phyloP scores from a whole-genome alignment of 2,888 invertebrate species.

The Andricus quercusramuli region DNA sequence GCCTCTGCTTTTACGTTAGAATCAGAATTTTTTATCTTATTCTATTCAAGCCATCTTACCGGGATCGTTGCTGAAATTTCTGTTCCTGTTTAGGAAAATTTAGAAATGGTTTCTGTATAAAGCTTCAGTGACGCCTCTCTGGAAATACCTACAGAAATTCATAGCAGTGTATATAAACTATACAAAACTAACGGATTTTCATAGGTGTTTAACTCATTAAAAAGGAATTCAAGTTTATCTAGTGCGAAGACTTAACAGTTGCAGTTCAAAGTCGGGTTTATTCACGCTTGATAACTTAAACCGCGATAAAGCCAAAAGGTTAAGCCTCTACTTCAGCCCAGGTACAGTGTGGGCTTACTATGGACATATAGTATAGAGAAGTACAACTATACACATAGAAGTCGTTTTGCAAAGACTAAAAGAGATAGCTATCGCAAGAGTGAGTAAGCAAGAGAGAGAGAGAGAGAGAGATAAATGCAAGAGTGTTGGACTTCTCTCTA shows the following conservation, averaged over 20 bases:
- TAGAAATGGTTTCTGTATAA: too few relatives aligned
- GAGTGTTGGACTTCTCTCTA: conserved; percentile 1
- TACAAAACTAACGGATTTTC: neutral
- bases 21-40: too few relatives aligned
- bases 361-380: neutral
- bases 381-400: neutral
- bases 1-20: too few relatives aligned
- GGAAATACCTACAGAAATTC: too few relatives aligned
- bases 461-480: neutral
- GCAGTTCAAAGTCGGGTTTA: conserved; percentile 19
- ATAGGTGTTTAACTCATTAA: neutral
- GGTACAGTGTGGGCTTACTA: conserved; percentile 1
- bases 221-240: conserved; percentile 10
- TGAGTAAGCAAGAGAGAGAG: neutral
- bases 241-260: neutral
- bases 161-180: too few relatives aligned
- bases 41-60: too few relatives aligned
- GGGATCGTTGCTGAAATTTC: too few relatives aligned
- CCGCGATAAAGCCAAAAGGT: conserved; percentile 17
- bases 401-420: neutral
- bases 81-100: too few relatives aligned
- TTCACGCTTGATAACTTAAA: conserved; percentile 23
- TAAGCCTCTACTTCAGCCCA: conserved; percentile 7
- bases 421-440: neutral
- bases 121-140: too few relatives aligned